Conservation (phyloP, 2,888 invertebrate genomes). For the Drosophila flavopinicola region DNA sequence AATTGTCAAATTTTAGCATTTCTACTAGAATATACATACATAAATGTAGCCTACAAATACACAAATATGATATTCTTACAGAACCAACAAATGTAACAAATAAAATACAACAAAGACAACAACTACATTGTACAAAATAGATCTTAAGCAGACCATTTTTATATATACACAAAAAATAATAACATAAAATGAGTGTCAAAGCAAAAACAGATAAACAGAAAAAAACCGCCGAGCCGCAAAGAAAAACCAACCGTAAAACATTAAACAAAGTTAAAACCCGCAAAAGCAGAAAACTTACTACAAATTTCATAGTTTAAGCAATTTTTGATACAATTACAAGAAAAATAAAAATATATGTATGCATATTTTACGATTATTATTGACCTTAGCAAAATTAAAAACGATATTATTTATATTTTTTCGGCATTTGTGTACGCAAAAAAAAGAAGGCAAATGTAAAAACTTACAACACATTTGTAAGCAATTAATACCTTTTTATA, state of each 20-base stretch:
- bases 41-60: slow-evolving; percentile 32
- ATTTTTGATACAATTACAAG: slow-evolving; percentile 68
- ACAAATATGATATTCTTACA: slow-evolving; percentile 38
- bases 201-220: slow-evolving; percentile 4
- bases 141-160: slow-evolving; percentile 66
- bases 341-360: slow-evolving; percentile 24
- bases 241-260: slow-evolving; percentile 24
- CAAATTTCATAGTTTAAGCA: slow-evolving; percentile 41
- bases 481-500: slow-evolving; percentile 62
- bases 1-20: slow-evolving; percentile 73
- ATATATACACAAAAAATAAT: slow-evolving; percentile 48
- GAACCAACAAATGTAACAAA: slow-evolving; percentile 62
- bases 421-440: slow-evolving; percentile 44
- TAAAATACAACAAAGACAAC: slow-evolving; percentile 72
- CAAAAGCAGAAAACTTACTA: slow-evolving; percentile 22
- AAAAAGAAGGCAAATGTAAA: slow-evolving; percentile 42
- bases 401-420: slow-evolving; percentile 37
- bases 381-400: slow-evolving; percentile 73
- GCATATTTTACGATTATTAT: slow-evolving; percentile 65
- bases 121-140: slow-evolving; percentile 81
- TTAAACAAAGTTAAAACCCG: slow-evolving; percentile 19
- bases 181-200: slow-evolving; percentile 44
- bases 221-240: slow-evolving; percentile 60
- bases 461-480: slow-evolving; percentile 55
- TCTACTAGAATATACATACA: slow-evolving; percentile 59